Evolutionary conservation across 2,888 invertebrate species (phyloP), one percentile per base, ranked within the genome.

Genomic region (Nephrotoma guestfalica): DNA sequence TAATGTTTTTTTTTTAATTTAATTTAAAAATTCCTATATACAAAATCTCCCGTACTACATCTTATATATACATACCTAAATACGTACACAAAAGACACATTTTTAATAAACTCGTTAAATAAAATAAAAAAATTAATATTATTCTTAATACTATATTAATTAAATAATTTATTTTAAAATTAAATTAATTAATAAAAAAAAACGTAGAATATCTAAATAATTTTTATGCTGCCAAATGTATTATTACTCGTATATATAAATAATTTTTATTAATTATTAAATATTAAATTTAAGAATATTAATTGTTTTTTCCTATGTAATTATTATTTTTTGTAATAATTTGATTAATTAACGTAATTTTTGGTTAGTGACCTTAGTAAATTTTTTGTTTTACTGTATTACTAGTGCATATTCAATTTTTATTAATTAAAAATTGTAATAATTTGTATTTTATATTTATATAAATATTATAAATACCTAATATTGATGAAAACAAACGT

Each of bases 71-170:
- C n/a, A 86, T 71, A 85, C 13, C 15, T 18, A 85, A 11, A 85
- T 45, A n/a, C 84, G 18, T 85, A 41, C 85, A 87, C 41, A 85
- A 85, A 85, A 71, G 71, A 87, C 86, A 87, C 40, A 47, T 51
- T 86, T 86, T 51, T 41, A 86, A 86, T n/a, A 13, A 40, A 51
- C 15, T 51, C 51, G 51, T 15, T 51, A 15, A 51, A 51, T 15
- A 51, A 15, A 57, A 51, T 51, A 51, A 51, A 1, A 51, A n/a
- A n/a, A n/a, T n/a, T 15, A 51, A 71, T 71, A 71, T 57, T 15
- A 71, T 71, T 30, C 71, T 6, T 7, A 71, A 43, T 71, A 71
- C 11, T 71, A 30, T 71, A 30, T 71, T 71, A 71, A 71, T 71
- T 71, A 71, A 71, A 71, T 71, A 71, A 71, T 71, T 71, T 71